phyloP scores from a whole-genome alignment of 2,888 invertebrate species.

The Tillus elongatus region DNA sequence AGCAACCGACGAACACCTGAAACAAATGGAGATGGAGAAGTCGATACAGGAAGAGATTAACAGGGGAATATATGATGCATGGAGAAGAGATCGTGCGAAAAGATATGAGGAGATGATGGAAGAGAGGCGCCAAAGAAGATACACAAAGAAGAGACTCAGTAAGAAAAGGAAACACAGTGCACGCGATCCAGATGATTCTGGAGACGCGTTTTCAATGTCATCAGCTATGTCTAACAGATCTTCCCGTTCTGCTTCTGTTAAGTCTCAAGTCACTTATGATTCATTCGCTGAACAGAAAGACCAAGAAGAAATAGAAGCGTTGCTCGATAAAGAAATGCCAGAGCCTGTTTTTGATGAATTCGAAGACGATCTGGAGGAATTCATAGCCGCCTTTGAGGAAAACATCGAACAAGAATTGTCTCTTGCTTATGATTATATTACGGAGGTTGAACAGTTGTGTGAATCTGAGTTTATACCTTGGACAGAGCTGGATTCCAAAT shows the following conservation, averaged over 20 bases:
- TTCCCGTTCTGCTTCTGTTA: too few relatives aligned
- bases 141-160: conserved; percentile 23
- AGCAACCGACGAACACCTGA: conserved; percentile 32
- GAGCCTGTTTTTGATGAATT: conserved; percentile 43
- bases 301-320: conserved; percentile 40
- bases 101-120: conserved; percentile 31
- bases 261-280: conserved; percentile 34
- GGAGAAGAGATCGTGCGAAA: conserved; percentile 27
- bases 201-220: conserved; percentile 15
- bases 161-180: conserved; percentile 5
- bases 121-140: conserved; percentile 29
- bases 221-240: conserved; percentile 9
- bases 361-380: conserved; percentile 47
- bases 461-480: conserved; percentile 44
- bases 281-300: conserved; percentile 46
- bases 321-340: conserved; percentile 38
- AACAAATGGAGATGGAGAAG: conserved; percentile 36
- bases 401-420: conserved; percentile 44
- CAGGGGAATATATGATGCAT: conserved; percentile 22
- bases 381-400: conserved; percentile 41
- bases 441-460: conserved; percentile 37
- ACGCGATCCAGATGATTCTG: conserved; percentile 16
- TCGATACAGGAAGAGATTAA: conserved; percentile 20
- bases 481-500: conserved; percentile 41
- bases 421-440: conserved; percentile 42